Percentiles rank a stretch among this genome's conserved stretches.
Conservation (phyloP, 1,140 invertebrate genomes). For the Lordiphosa stackelbergi region DNA sequence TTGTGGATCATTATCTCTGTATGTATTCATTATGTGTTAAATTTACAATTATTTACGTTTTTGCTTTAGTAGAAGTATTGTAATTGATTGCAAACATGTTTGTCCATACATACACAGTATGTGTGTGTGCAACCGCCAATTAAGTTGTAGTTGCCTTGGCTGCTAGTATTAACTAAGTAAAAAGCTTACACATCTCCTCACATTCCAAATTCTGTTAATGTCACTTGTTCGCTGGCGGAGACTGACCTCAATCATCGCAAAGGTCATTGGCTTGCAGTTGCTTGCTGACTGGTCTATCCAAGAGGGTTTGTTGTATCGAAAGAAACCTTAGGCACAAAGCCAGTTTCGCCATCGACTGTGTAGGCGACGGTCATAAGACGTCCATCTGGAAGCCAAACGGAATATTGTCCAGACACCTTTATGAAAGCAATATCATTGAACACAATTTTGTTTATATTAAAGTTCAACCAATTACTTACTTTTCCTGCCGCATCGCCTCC, state of each 20-base stretch:
- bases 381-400: conserved; percentile 83
- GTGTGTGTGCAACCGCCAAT: conserved; percentile 1
- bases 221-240: conserved; percentile 7
- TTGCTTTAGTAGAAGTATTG: no score
- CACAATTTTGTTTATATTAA: neutral
- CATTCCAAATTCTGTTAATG: conserved; percentile 5
- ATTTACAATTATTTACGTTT: no score
- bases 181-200: conserved; percentile 9
- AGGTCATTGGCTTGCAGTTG: conserved; percentile 8
- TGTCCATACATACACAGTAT: no score
- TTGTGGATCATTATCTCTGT: no score
- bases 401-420: conserved; percentile 80
- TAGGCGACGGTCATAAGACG: conserved; percentile 84
- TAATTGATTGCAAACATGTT: no score
- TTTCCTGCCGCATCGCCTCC: conserved; percentile 81
- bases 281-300: conserved; percentile 22
- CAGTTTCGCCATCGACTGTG: conserved; percentile 82
- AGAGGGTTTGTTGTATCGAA: conserved; percentile 81
- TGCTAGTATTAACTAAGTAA: conserved; percentile 7
- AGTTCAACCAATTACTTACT: conserved; percentile 47
- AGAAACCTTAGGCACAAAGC: conserved; percentile 83
- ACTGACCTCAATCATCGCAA: conserved; percentile 7
- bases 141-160: conserved; percentile 11
- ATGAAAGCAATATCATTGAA: neutral
- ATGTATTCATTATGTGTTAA: no score